Evolutionary conservation across 2,888 invertebrate genomes (phyloP).

Genomic region (Aporophyla nigra): DNA sequence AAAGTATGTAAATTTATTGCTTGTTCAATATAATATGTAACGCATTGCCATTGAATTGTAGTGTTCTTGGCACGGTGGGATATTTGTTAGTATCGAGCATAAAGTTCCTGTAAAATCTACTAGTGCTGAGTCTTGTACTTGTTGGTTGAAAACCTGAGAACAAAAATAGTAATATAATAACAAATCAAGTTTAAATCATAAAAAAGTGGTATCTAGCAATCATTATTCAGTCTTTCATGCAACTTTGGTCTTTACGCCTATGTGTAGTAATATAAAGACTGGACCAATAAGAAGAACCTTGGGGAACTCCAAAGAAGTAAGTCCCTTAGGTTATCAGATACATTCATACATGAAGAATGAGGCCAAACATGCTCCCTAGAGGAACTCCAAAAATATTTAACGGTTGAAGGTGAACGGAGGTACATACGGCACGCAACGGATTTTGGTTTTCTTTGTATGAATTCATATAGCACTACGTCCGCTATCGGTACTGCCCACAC

Average conservation of each 20-base stretch:
- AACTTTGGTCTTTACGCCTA: background rate
- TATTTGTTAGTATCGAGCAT: constrained; percentile 73
- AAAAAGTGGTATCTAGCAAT: no score
- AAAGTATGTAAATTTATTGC: constrained; percentile 33
- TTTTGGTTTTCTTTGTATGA: no score
- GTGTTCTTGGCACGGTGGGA: constrained; percentile 73
- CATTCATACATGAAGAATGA: background rate
- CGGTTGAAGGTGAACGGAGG: no score
- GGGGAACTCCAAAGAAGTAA: background rate
- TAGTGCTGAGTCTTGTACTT: constrained; percentile 76
- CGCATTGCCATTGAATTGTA: constrained; percentile 75
- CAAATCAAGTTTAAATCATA: background rate
- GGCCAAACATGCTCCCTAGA: background rate
- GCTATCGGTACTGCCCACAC: no score
- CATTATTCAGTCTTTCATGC: no score
- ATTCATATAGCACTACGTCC: no score
- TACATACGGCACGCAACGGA: no score
- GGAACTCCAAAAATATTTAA: constrained; percentile 2
- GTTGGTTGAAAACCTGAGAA: constrained; percentile 81
- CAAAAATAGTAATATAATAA: background rate
- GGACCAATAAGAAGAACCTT: background rate
- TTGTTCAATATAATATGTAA: constrained; percentile 64
- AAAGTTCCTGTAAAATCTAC: constrained; percentile 77
- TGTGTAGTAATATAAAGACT: background rate
- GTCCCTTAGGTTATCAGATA: background rate